Evolutionary conservation across 1,140 invertebrate species (phyloP).

Genomic region (Hylyphantes graminicola): DNA sequence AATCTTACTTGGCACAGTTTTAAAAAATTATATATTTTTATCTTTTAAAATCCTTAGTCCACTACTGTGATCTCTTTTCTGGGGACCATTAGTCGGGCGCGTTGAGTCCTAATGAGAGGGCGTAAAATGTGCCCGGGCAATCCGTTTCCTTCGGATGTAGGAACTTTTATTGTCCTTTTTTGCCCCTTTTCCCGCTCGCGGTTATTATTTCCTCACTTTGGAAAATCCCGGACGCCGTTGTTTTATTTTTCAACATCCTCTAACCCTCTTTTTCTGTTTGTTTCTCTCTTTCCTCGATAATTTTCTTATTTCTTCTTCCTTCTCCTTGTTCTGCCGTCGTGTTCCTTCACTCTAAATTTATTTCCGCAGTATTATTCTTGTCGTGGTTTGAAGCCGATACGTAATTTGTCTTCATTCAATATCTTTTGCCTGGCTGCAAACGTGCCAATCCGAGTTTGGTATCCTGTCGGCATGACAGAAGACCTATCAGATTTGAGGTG

Average conservation of each 20-base stretch:
- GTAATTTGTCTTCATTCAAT: conserved; percentile 54
- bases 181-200: not conserved
- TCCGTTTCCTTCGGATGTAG: not conserved
- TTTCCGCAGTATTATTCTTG: conserved; percentile 47
- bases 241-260: conserved; percentile 16
- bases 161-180: not conserved
- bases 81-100: conserved; percentile 3
- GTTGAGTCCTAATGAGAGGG: conserved; percentile 31
- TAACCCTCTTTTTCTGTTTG: not conserved
- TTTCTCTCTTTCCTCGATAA: not conserved
- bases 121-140: conserved; percentile 10
- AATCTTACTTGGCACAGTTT: too few species aligned
- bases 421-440: conserved; percentile 8
- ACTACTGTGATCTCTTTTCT: not conserved
- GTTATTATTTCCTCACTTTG: conserved; percentile 48
- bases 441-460: too few species aligned
- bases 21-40: too few species aligned
- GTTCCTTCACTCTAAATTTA: conserved; percentile 51
- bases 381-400: conserved; percentile 42
- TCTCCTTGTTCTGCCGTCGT: conserved; percentile 16
- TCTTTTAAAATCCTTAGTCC: too few species aligned
- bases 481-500: too few species aligned
- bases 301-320: conserved; percentile 22
- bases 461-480: too few species aligned
- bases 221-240: conserved; percentile 33